Evolutionary conservation across 1,140 invertebrate species (phyloP).

Genomic region (Ooceraea biroi): DNA sequence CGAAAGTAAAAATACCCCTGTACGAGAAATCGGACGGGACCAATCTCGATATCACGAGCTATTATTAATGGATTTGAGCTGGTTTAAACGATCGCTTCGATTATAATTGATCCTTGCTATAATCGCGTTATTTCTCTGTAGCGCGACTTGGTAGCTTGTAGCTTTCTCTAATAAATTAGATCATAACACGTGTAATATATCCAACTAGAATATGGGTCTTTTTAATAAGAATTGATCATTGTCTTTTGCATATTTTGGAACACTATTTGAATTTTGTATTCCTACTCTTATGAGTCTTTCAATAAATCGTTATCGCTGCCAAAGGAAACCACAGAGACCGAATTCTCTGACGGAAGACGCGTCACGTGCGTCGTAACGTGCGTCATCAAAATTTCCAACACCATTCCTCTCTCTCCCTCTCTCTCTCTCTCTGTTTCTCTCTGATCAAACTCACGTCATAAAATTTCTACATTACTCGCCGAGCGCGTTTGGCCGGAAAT

Average conservation of each 20-base stretch:
- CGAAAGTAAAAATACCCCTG: constrained; percentile 39
- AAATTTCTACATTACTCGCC: constrained; percentile 18
- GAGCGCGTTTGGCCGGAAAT: constrained; percentile 29
- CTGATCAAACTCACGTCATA: not conserved
- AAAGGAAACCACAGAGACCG: not conserved
- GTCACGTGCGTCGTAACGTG: not conserved
- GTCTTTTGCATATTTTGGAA: not conserved
- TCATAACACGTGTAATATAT: too few relatives aligned
- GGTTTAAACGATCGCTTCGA: not conserved
- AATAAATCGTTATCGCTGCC: too few relatives aligned
- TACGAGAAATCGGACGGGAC: not conserved
- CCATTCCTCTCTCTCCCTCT: too few relatives aligned
- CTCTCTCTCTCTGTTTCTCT: too few relatives aligned
- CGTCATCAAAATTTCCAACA: constrained; percentile 38
- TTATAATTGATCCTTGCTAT: too few relatives aligned
- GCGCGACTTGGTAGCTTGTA: too few relatives aligned
- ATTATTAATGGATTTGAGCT: not conserved
- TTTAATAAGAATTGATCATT: not conserved
- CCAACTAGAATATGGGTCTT: too few relatives aligned
- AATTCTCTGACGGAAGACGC: not conserved
- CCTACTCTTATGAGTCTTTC: too few relatives aligned
- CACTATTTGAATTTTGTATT: too few relatives aligned
- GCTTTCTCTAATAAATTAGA: too few relatives aligned
- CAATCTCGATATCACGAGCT: constrained; percentile 6
- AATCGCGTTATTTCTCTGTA: too few relatives aligned